phyloP scores from a whole-genome alignment of 2,888 invertebrate species.

The Eurytoma californica region DNA sequence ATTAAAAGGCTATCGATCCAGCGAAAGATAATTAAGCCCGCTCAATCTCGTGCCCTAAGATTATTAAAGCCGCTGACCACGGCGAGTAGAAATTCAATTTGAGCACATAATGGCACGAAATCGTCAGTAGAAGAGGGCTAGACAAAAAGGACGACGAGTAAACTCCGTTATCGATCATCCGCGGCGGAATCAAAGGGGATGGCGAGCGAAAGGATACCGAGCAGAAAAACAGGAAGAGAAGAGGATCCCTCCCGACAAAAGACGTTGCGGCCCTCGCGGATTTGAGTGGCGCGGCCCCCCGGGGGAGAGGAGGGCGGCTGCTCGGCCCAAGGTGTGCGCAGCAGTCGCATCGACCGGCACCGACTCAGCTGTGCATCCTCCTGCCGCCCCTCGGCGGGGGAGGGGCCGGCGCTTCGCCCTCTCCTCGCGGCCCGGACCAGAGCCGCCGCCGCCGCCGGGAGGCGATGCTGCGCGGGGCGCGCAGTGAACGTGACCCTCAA shows the following conservation, averaged over 20 bases:
- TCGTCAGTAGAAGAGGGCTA: slow-evolving; percentile 43
- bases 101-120: slow-evolving; percentile 43
- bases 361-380: slow-evolving; percentile 69
- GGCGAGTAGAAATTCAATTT: slow-evolving; percentile 15
- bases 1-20: too few relatives aligned
- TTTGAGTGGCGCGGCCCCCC: too few relatives aligned
- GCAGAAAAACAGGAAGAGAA: too few relatives aligned
- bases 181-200: background rate
- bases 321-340: background rate
- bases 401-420: slow-evolving; percentile 68
- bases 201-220: background rate
- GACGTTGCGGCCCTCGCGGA: too few relatives aligned
- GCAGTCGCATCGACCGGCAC: slow-evolving; percentile 69
- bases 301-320: background rate
- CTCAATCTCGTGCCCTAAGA: background rate
- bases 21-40: too few relatives aligned
- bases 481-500: slow-evolving; percentile 75
- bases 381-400: slow-evolving; percentile 47
- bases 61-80: background rate
- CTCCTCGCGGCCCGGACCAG: slow-evolving; percentile 57
- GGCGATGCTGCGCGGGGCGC: slow-evolving; percentile 66
- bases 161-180: slow-evolving; percentile 1
- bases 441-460: slow-evolving; percentile 25
- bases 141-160: background rate
- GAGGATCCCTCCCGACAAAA: too few relatives aligned